Evolutionary conservation across 1,140 invertebrate genomes (phyloP), one percentile per base, ranked within the genome.

Genomic region (Megalopta genalis): DNA sequence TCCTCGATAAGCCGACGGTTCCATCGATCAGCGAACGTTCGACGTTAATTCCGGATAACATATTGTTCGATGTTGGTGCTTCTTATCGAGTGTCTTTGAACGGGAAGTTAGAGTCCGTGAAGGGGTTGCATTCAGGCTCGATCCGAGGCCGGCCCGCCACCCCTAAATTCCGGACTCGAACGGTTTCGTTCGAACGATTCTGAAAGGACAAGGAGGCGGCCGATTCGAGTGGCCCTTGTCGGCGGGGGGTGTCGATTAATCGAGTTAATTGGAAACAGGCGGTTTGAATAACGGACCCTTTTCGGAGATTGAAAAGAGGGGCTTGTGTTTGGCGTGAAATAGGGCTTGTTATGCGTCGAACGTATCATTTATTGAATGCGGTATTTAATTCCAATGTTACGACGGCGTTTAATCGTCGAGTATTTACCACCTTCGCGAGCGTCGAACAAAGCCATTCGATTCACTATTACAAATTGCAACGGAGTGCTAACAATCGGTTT

Each of bases 191-290:
- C n/a, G 49, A 25, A 42, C 76, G 23, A 64, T 65, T 72, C 32
- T 57, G 60, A 78, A 78, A 57, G 76, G 76, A 72, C 27, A 64
- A 64, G 68, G 59, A 71, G 68, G 62, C 46, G 32, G 9, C 21
- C 10, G 21, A 32, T 54, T 78, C 32, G 60, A 78, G 76, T 64
- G 60, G 32, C 27, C 62, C 71, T 72, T 63, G 68, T 57, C 32
- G 32, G 32, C 32, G 10, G 16, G 49, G 76, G 60, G 69, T 72
- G 76, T 78, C 69, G 76, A 72, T 78, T 78, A 78, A 72, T 78
- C 71, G 76, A 72, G 76, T 72, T 72, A 78, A 78, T 78, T 78
- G 68, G 69, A 72, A 78, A 64, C 60, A 72, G 68, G 18, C 60
- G 42, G 69, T 72, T 71, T 32, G 49, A 65, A 78, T 42, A 54